A percentile compares a stretch with the other conserved stretches of the same genome.
Evolutionary conservation across 1,140 invertebrate species (phyloP).

Genomic region (Caenorhabditis remanei): DNA sequence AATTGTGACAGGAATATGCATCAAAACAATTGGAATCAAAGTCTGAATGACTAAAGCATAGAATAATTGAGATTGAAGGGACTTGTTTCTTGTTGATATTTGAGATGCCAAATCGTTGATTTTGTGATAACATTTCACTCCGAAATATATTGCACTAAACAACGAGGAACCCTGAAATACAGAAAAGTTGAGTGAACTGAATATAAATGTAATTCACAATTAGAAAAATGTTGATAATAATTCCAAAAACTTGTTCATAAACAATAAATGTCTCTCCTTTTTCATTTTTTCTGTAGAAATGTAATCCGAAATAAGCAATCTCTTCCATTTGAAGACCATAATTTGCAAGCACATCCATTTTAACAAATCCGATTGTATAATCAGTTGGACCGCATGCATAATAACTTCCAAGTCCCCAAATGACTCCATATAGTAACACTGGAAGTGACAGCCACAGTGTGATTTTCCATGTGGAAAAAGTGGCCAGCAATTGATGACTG

Average conservation of each 20-base stretch:
- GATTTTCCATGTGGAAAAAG: constrained; percentile 14
- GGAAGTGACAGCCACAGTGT: not conserved
- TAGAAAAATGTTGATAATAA: not conserved
- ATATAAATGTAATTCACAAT: not conserved
- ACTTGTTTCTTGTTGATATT: not conserved
- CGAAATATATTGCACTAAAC: not conserved
- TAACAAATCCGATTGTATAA: constrained; percentile 1
- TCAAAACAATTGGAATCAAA: not conserved
- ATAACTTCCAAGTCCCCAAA: constrained; percentile 11
- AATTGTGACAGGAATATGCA: constrained; percentile 27
- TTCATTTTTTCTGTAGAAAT: not conserved
- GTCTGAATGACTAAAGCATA: constrained; percentile 17
- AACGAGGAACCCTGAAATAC: not conserved
- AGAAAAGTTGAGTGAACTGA: not conserved
- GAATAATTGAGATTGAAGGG: not conserved
- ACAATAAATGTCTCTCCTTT: not conserved
- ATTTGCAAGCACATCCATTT: not conserved
- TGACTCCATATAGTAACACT: not conserved
- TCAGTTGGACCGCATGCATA: not conserved
- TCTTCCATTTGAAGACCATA: not conserved
- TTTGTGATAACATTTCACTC: not conserved
- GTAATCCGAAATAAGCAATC: not conserved
- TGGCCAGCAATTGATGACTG: not conserved
- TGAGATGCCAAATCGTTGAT: not conserved
- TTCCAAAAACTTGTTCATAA: not conserved